Percentiles rank a stretch among this genome's conserved stretches.
Evolutionary conservation across 2,113 vertebrate species (phyloP).

Genomic region (Triplophysa tibetana): DNA sequence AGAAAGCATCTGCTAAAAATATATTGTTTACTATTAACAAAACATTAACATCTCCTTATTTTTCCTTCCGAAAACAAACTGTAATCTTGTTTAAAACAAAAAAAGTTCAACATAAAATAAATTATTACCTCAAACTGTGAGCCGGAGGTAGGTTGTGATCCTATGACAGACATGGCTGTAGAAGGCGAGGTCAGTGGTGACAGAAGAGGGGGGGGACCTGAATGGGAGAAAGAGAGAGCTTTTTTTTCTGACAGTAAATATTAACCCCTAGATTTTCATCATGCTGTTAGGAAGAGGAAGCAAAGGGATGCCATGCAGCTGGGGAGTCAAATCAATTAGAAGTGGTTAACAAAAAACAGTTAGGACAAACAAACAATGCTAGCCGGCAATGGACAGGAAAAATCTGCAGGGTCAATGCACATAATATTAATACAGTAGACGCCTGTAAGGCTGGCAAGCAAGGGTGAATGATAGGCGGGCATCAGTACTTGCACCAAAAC

Average conservation of each 20-base stretch:
- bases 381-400: slow-evolving; percentile 4
- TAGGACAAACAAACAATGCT: background rate
- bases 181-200: slow-evolving; percentile 67
- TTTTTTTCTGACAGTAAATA: background rate
- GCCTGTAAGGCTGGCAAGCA: background rate
- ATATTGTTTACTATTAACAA: too few relatives aligned
- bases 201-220: slow-evolving; percentile 68
- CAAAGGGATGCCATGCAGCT: slow-evolving; percentile 1
- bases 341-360: background rate
- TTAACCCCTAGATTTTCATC: background rate
- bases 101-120: background rate
- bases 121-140: slow-evolving; percentile 39
- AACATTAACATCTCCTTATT: too few relatives aligned
- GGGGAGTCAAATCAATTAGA: background rate
- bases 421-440: slow-evolving; percentile 6
- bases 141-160: slow-evolving; percentile 15
- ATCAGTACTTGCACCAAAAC: background rate
- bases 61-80: background rate
- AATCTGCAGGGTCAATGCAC: background rate
- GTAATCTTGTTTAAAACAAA: too few relatives aligned
- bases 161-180: slow-evolving; percentile 26
- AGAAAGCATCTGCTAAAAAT: too few relatives aligned
- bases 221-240: background rate
- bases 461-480: background rate
- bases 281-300: background rate